These are phyloP conservation scores for Drosophila pegasa DNA, from an alignment of 2,888 invertebrate genomes.

Conservation along the genomic window DNA sequence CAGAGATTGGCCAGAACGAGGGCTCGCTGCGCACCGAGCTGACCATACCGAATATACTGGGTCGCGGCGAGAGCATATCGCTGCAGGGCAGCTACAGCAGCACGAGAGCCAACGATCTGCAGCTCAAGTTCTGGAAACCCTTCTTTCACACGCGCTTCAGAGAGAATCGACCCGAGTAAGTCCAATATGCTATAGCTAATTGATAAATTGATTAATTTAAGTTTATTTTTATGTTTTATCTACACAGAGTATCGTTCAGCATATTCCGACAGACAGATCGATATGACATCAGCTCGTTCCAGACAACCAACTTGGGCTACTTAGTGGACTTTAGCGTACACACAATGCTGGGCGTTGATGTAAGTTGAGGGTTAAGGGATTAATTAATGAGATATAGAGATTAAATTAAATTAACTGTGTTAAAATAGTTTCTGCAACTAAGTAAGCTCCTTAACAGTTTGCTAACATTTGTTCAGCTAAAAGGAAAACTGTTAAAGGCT, in stretches of 20 bases:
- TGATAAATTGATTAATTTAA: not conserved
- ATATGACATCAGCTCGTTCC: conserved; percentile 88
- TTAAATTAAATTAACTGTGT: not conserved
- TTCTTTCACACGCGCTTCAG: conserved; percentile 89
- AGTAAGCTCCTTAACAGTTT: not conserved
- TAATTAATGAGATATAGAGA: not conserved
- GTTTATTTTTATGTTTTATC: not conserved
- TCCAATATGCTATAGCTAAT: conserved; percentile 45
- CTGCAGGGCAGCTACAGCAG: conserved; percentile 94
- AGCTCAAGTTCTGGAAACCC: conserved; percentile 93
- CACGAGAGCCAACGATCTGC: conserved; percentile 92
- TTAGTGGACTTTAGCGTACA: conserved; percentile 90
- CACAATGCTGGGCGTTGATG: conserved; percentile 86
- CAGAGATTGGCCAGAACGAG: conserved; percentile 96
- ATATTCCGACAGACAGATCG: conserved; percentile 88
- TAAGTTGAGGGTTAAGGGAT: conserved; percentile 41
- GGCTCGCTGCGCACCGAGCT: conserved; percentile 90
- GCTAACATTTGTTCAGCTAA: not conserved
- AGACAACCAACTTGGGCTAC: conserved; percentile 91
- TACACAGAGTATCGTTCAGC: conserved; percentile 88
- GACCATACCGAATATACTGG: conserved; percentile 92
- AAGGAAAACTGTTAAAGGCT: not conserved
- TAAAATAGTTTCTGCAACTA: not conserved
- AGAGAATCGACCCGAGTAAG: conserved; percentile 87
- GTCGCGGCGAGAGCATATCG: conserved; percentile 93